Evolutionary conservation across 2,797 vertebrate genomes (phyloP), one percentile per base, ranked within the genome.

Genomic region (Catostomus latipinnis): DNA sequence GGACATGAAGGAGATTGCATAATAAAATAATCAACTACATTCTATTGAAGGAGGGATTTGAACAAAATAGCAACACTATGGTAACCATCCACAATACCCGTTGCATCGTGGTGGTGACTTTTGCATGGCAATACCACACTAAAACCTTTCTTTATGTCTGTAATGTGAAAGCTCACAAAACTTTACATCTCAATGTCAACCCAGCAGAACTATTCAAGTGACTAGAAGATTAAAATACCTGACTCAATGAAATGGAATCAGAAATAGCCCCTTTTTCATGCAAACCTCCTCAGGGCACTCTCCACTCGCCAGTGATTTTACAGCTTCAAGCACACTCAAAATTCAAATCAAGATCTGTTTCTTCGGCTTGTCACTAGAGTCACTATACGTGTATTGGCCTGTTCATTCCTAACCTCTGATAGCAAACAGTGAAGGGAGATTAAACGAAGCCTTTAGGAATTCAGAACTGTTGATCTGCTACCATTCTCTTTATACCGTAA

Each of bases 301-400:
- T 12, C 2, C 1, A 4, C 34, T 34, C 34, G 34, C 34, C 34
- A 34, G 34, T 34, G 34, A 34, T 34, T 34, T 34, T 34, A 34
- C 2, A 34, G 34, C 34, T 34, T 34, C 34, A 34, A 34, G 34
- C 34, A 34, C 34, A 34, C 34, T 34, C 66, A 71, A 72, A 45
- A 68, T 50, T 63, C 76, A 80, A 61, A 84, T 76, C 34, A 34
- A 34, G 34, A 34, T 34, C 34, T 34, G 34, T 34, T 16, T 61
- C 60, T 74, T 83, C 84, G 18, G 68, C 84, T 81, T 80, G 62
- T 76, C 49, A 56, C 22, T 65, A 81, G 58, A 61, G 75, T 70
- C 13, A 2, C 8, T 60, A 16, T 65, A 81, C 81, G 73, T 74
- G 83, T 77, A 71, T 76, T 53, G 76, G 78, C 85, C 83, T 86